Base-by-base conservation (phyloP, 2,113 vertebrate genomes). In the Pogonocichla stellata region DNA sequence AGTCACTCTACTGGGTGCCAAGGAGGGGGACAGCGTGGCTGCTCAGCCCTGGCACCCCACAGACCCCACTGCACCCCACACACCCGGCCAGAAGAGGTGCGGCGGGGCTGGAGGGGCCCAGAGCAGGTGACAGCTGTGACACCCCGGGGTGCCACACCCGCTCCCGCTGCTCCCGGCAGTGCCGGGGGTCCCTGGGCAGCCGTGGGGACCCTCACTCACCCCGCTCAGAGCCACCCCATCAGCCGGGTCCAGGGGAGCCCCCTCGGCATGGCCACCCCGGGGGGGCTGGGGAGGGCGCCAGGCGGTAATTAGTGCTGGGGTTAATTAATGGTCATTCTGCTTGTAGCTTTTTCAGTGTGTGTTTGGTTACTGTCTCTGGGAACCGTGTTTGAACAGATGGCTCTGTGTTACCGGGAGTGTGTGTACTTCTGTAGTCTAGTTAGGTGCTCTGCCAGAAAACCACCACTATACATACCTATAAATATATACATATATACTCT, bases 361-460 rank as follows among this genome's bases (percentile, higher is more conserved):
- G 97, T 98, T 98, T 97, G 98, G 97, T 98, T 98, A 98, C 92
- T 98, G 97, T 99, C 98, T 97, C 98, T 98, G 98, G 97, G 98
- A 98, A 98, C 98, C 95, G 96, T 98, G 98, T 98, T 98, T 97
- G 95, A 97, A 92, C 97, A 96, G 97, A 98, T 97, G 97, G 97
- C 97, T 97, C 98, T 98, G 98, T 98, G 98, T 98, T 98, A 98
- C 98, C 97, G 96, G 97, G 98, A 98, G 98, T 98, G 98, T 98
- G 98, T 99, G 99, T 99, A 98, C 99, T 98, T 98, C 98, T 99
- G 98, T 99, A 99, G 99, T 99, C 98, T 99, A 99, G 99, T 99
- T 98, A 99, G 99, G 99, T 99, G 99, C 99, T 99, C 97, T 97
- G 97, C 97, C 97, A 98, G 98, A 98, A 97, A 96, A 94, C 89